Conservation (phyloP, 2,797 vertebrate genomes). For the Xyrichtys novacula region DNA sequence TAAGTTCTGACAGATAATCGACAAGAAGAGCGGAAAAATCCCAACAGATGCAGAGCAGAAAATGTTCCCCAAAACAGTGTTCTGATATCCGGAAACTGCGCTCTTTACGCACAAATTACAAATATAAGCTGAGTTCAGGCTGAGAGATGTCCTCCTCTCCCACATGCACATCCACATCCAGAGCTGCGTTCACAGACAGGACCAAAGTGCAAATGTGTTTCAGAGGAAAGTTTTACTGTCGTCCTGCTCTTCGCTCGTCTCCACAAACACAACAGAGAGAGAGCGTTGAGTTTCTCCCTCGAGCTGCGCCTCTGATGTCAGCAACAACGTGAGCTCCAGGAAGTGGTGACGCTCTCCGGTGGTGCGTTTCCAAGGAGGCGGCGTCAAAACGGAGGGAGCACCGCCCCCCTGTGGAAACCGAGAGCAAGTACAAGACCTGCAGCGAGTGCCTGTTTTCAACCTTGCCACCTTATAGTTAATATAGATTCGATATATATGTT, state of each 20-base stretch:
- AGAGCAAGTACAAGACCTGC: constrained; percentile 23
- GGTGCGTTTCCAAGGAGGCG: constrained; percentile 56
- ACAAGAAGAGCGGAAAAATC: constrained; percentile 47
- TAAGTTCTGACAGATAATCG: constrained; percentile 37
- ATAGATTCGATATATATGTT: too few relatives aligned
- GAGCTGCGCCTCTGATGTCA: constrained; percentile 82
- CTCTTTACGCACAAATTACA: constrained; percentile 55
- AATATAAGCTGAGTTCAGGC: constrained; percentile 33
- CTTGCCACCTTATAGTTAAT: too few relatives aligned
- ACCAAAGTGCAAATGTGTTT: constrained; percentile 26
- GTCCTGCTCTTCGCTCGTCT: constrained; percentile 59
- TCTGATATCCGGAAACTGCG: constrained; percentile 82
- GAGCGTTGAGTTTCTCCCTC: constrained; percentile 60
- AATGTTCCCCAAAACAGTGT: constrained; percentile 57
- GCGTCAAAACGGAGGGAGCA: constrained; percentile 16
- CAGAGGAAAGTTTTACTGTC: constrained; percentile 74
- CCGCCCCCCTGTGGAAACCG: constrained; percentile 52
- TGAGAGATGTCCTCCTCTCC: constrained; percentile 29
- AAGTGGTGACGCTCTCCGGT: constrained; percentile 80
- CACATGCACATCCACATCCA: constrained; percentile 70
- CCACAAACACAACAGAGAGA: constrained; percentile 52
- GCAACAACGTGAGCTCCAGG: constrained; percentile 79
- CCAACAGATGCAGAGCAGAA: constrained; percentile 54
- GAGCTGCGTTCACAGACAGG: constrained; percentile 12
- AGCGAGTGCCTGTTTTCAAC: too few relatives aligned